These are phyloP conservation scores for Xestoiulus laeticollis DNA, from an alignment of 2,888 invertebrate species.

Conservation along the genomic window DNA sequence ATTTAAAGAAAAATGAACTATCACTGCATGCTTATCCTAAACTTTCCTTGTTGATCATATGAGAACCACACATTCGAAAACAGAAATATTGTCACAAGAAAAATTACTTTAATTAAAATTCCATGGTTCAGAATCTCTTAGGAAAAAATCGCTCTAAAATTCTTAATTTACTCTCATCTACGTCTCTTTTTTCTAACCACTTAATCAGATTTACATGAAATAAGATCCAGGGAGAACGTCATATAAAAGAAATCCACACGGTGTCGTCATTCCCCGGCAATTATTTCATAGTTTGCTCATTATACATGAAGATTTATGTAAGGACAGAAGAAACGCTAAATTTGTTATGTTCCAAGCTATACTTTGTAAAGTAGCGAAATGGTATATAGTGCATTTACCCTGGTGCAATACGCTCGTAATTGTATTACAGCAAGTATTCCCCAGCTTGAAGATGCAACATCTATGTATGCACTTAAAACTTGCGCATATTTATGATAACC, in stretches of 20 bases:
- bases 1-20: too few relatives aligned
- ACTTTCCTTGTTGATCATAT: too few relatives aligned
- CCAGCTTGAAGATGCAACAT: background rate
- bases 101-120: too few relatives aligned
- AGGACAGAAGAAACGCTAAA: background rate
- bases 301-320: background rate
- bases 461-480: background rate
- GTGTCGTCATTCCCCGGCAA: background rate
- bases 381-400: background rate
- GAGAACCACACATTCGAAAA: too few relatives aligned
- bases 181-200: background rate
- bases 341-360: background rate
- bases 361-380: background rate
- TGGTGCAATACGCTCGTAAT: background rate
- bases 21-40: too few relatives aligned
- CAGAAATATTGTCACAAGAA: too few relatives aligned
- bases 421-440: background rate
- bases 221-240: background rate
- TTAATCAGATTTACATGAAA: background rate
- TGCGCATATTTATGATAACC: constrained; percentile 21
- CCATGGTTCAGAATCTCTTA: too few relatives aligned
- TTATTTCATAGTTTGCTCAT: background rate
- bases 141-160: background rate
- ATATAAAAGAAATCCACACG: background rate
- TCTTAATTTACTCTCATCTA: background rate